Evolutionary conservation across 2,797 vertebrate genomes (phyloP).

Genomic region (Microctenopoma lineatum): DNA sequence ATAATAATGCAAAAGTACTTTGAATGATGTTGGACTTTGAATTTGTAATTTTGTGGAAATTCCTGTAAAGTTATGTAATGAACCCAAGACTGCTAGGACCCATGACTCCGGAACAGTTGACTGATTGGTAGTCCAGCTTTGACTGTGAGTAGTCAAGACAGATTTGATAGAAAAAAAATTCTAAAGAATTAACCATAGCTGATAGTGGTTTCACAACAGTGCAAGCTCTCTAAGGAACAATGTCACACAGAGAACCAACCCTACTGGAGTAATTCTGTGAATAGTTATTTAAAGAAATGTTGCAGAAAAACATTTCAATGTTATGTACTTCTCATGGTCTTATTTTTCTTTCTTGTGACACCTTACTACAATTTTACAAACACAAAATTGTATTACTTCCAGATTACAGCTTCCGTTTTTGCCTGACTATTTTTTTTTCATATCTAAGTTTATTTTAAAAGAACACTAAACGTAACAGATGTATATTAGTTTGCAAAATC

Average conservation of each 20-base stretch:
- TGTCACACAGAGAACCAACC: conserved; percentile 37
- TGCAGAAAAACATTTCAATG: conserved; percentile 37
- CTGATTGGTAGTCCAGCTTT: background rate
- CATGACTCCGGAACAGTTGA: background rate
- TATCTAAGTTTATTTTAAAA: background rate
- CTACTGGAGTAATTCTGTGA: conserved; percentile 46
- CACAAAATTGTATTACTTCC: background rate
- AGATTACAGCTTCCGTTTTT: conserved; percentile 5
- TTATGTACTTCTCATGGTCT: conserved; percentile 27
- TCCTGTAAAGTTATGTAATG: background rate
- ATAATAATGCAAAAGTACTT: background rate
- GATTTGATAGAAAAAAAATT: background rate
- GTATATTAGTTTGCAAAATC: background rate
- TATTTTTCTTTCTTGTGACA: conserved; percentile 30
- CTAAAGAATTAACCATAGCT: conserved; percentile 14
- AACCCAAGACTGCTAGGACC: background rate
- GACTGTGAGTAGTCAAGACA: background rate
- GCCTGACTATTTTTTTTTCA: background rate
- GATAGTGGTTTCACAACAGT: conserved; percentile 44
- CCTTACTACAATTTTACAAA: conserved; percentile 23
- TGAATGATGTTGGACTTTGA: background rate
- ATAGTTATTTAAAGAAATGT: conserved; percentile 47
- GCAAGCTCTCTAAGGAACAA: conserved; percentile 18
- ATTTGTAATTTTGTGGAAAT: background rate
- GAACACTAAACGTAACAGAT: background rate